These are phyloP conservation scores for Pristionchus maxplancki DNA, from an alignment of 2,888 invertebrate genomes.

Conservation along the genomic window DNA sequence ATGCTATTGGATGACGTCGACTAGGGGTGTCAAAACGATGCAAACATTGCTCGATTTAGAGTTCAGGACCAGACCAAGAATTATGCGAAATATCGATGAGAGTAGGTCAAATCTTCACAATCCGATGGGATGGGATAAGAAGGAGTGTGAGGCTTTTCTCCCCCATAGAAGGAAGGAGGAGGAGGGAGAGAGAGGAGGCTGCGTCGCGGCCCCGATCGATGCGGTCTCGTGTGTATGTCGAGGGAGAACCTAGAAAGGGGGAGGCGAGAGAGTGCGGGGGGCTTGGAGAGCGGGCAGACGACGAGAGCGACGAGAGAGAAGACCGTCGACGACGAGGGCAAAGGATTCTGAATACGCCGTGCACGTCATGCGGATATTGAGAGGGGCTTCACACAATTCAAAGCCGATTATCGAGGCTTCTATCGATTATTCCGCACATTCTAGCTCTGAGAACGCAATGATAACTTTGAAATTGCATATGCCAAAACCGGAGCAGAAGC, in stretches of 20 bases:
- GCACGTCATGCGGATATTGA: constrained; percentile 40
- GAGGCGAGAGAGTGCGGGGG: not conserved
- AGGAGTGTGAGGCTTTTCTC: not conserved
- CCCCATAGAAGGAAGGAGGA: not conserved
- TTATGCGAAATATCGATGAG: too few species aligned
- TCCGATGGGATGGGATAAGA: too few species aligned
- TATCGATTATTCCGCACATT: not conserved
- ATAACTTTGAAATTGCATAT: too few species aligned
- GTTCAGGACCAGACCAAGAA: too few species aligned
- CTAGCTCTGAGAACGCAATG: not conserved
- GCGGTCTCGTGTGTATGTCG: not conserved
- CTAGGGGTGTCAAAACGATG: not conserved
- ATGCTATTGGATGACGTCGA: not conserved
- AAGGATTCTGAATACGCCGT: constrained; percentile 21
- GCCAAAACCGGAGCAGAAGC: too few species aligned
- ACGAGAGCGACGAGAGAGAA: constrained; percentile 25
- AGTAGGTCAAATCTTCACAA: constrained; percentile 15
- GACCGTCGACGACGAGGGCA: constrained; percentile 4
- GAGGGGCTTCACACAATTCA: not conserved
- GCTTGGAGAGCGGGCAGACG: constrained; percentile 6
- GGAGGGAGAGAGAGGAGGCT: constrained; percentile 24
- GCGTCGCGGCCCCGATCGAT: constrained; percentile 12
- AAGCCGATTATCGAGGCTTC: not conserved
- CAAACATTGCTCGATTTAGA: too few species aligned
- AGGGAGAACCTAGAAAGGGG: constrained; percentile 6